Evolutionary conservation across 2,797 vertebrate genomes (phyloP).

Genomic region (Craterocephalus amniculus): DNA sequence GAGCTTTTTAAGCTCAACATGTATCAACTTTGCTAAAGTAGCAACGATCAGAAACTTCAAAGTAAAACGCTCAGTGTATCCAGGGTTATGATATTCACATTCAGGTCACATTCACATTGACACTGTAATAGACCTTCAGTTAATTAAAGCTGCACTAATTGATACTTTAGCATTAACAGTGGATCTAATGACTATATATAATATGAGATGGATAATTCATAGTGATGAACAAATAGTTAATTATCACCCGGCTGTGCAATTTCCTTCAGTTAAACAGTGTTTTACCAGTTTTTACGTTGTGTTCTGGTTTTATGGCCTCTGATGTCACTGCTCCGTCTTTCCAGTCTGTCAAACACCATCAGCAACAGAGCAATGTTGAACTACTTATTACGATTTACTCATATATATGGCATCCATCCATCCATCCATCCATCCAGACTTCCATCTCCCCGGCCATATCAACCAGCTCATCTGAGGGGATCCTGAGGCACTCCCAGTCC

Average conservation of each 20-base stretch:
- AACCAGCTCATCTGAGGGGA: too few relatives aligned
- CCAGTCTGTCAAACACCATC: not conserved
- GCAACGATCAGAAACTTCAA: constrained; percentile 41
- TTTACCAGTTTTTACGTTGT: not conserved
- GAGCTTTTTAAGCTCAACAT: constrained; percentile 40
- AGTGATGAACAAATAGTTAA: constrained; percentile 4
- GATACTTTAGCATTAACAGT: constrained; percentile 1
- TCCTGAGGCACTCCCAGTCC: too few relatives aligned
- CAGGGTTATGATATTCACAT: not conserved
- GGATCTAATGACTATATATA: not conserved
- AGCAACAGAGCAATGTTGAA: not conserved
- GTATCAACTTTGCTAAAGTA: constrained; percentile 39
- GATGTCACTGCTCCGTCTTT: not conserved
- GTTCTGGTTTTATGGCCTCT: not conserved
- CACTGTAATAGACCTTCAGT: not conserved
- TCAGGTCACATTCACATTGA: constrained; percentile 12
- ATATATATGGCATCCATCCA: too few relatives aligned
- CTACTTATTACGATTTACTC: not conserved
- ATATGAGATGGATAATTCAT: not conserved
- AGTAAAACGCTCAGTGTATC: constrained; percentile 3
- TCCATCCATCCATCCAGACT: too few relatives aligned
- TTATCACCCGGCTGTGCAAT: not conserved
- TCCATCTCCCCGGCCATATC: too few relatives aligned
- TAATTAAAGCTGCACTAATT: constrained; percentile 13
- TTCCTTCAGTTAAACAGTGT: not conserved